phyloP scores from a whole-genome alignment of 2,113 vertebrate genomes.

The Corythornis vintsioides region DNA sequence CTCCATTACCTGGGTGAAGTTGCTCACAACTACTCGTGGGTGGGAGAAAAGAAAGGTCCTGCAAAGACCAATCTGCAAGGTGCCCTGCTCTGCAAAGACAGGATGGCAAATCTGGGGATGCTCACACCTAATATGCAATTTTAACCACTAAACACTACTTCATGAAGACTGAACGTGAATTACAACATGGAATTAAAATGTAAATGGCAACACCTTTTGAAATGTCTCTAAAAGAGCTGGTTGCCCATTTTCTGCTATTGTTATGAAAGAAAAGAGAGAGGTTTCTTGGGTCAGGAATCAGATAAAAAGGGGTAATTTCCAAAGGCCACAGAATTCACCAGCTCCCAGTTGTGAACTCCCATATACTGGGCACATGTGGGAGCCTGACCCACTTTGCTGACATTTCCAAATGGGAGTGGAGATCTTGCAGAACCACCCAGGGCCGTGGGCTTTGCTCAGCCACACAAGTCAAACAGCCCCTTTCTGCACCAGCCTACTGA shows the following conservation, averaged over 20 bases:
- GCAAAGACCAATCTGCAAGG: neutral
- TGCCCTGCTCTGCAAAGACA: neutral
- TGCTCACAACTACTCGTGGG: neutral
- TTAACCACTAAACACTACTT: neutral
- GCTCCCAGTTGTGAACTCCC: neutral
- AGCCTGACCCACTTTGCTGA: neutral
- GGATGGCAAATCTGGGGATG: neutral
- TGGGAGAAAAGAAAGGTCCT: neutral
- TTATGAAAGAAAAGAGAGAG: neutral
- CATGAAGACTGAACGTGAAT: neutral
- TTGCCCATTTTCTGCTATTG: neutral
- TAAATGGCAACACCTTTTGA: neutral
- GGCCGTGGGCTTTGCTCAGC: neutral
- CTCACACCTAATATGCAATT: neutral
- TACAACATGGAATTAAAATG: neutral
- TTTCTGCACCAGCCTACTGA: neutral
- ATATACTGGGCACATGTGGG: neutral
- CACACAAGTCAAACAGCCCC: neutral
- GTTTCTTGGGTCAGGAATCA: neutral
- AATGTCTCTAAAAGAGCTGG: neutral
- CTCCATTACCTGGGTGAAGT: neutral
- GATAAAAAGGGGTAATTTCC: neutral
- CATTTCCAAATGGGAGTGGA: neutral
- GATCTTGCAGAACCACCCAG: neutral
- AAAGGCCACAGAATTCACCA: neutral